phyloP scores from a whole-genome alignment of 2,888 invertebrate genomes.

The Drosophila neoperkinsi region DNA sequence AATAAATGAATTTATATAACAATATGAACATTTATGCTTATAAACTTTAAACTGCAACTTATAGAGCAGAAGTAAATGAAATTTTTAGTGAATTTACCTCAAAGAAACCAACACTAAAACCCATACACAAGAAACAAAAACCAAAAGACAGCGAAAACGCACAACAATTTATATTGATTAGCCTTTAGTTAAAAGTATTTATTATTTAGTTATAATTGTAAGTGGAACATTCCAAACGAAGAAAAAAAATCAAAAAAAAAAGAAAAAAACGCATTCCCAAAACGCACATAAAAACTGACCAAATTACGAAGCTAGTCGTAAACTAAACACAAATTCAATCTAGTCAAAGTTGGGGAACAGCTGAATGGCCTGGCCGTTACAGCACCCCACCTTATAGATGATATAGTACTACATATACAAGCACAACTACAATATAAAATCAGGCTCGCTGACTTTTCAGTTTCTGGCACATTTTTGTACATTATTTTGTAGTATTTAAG shows the following conservation, averaged over 20 bases:
- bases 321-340: slow-evolving; percentile 39
- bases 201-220: slow-evolving; percentile 60
- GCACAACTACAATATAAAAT: slow-evolving; percentile 26
- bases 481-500: slow-evolving; percentile 78
- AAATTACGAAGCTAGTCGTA: slow-evolving; percentile 61
- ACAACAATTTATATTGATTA: slow-evolving; percentile 53
- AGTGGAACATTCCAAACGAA: slow-evolving; percentile 46
- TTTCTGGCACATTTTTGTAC: slow-evolving; percentile 34
- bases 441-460: slow-evolving; percentile 14
- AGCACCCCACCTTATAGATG: slow-evolving; percentile 34
- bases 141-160: slow-evolving; percentile 31
- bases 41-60: slow-evolving; percentile 39
- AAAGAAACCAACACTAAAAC: slow-evolving; percentile 29
- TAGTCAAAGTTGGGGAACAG: slow-evolving; percentile 45
- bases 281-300: slow-evolving; percentile 42
- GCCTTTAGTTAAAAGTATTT: slow-evolving; percentile 50
- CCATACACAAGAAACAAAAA: slow-evolving; percentile 30
- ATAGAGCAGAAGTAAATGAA: slow-evolving; percentile 59
- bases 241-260: not conserved
- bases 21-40: slow-evolving; percentile 51
- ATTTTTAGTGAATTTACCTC: slow-evolving; percentile 81
- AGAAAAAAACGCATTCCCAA: slow-evolving; percentile 28
- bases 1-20: slow-evolving; percentile 74
- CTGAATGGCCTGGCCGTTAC: slow-evolving; percentile 41
- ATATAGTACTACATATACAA: slow-evolving; percentile 30